Evolutionary conservation across 2,113 vertebrate genomes (phyloP).

Genomic region (Cepphus grylle): DNA sequence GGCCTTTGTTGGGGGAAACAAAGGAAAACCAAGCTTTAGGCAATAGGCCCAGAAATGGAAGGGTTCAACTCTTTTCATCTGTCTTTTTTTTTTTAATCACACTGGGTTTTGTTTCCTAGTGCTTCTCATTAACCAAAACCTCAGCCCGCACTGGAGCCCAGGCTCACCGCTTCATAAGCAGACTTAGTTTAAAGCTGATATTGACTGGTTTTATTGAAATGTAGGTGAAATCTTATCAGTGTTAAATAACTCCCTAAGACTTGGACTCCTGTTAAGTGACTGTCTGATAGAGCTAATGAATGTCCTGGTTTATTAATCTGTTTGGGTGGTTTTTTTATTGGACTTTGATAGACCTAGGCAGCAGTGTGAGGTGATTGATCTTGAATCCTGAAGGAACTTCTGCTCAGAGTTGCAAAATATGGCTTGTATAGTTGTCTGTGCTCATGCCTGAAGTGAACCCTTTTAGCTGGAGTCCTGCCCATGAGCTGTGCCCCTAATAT

Average conservation of each 20-base stretch:
- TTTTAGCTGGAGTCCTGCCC: background rate
- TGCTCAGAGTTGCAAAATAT: background rate
- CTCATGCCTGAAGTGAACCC: background rate
- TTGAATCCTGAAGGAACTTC: background rate
- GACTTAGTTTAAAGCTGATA: background rate
- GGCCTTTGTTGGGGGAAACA: background rate
- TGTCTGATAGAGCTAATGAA: background rate
- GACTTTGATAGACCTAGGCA: background rate
- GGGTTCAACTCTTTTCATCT: background rate
- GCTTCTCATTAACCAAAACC: background rate
- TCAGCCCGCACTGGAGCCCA: background rate
- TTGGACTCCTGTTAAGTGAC: background rate
- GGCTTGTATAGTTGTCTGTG: background rate
- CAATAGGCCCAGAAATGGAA: background rate
- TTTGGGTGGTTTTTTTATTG: background rate
- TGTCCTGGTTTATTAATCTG: background rate
- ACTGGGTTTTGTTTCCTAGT: background rate
- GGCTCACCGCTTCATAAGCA: background rate
- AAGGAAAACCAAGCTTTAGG: background rate
- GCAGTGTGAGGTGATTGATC: background rate
- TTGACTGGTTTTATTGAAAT: background rate
- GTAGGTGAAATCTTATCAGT: background rate
- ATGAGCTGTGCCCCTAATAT: accelerated
- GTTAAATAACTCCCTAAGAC: background rate
- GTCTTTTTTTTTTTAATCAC: background rate